Conservation (phyloP, 2,888 invertebrate genomes). For the Nineta flava region DNA sequence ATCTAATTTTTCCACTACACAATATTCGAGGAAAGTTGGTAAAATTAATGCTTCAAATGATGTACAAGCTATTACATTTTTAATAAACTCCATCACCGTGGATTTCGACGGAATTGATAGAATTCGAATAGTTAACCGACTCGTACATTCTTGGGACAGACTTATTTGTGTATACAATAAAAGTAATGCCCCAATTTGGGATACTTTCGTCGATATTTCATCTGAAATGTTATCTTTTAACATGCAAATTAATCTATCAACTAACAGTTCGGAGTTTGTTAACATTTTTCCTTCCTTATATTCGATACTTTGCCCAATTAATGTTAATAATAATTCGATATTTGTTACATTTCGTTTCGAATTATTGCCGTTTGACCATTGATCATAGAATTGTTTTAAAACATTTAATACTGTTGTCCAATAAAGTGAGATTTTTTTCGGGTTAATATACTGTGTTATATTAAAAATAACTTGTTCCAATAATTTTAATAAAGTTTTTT, state of each 20-base stretch:
- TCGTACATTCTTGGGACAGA: slow-evolving; percentile 56
- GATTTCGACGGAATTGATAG: slow-evolving; percentile 37
- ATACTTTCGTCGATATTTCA: slow-evolving; percentile 30
- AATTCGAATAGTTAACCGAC: slow-evolving; percentile 47
- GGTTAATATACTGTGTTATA: slow-evolving; percentile 42
- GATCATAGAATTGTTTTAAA: slow-evolving; percentile 20
- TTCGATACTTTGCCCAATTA: slow-evolving; percentile 43
- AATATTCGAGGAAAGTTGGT: slow-evolving; percentile 46
- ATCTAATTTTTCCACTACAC: slow-evolving; percentile 36
- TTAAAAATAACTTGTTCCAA: slow-evolving; percentile 46
- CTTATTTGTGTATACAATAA: slow-evolving; percentile 43
- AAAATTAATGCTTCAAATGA: slow-evolving; percentile 59
- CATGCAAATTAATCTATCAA: slow-evolving; percentile 37
- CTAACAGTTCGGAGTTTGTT: slow-evolving; percentile 38
- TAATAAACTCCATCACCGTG: slow-evolving; percentile 46
- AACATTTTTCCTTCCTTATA: slow-evolving; percentile 48
- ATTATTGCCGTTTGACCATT: slow-evolving; percentile 14
- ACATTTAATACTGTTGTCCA: slow-evolving; percentile 40
- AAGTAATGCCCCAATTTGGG: slow-evolving; percentile 40
- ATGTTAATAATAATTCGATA: slow-evolving; percentile 32
- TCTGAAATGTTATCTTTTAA: slow-evolving; percentile 32
- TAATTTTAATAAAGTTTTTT: slow-evolving; percentile 43
- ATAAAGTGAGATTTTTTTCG: slow-evolving; percentile 45
- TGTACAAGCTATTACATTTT: slow-evolving; percentile 45
- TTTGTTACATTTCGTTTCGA: slow-evolving; percentile 13